Evolutionary conservation across 2,797 vertebrate species (phyloP).

Genomic region (Florisuga fusca): DNA sequence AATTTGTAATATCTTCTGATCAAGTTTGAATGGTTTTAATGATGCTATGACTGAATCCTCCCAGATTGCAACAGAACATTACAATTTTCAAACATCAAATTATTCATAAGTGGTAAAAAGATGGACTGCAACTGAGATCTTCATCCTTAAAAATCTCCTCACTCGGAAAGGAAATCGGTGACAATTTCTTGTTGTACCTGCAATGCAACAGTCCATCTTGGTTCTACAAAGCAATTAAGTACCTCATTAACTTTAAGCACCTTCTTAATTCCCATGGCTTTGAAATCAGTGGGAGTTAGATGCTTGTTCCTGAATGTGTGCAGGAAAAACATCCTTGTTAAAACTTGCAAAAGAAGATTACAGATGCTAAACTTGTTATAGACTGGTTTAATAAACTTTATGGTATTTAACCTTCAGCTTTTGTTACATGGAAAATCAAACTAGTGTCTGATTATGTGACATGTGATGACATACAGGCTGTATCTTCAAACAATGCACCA

Average conservation of each 20-base stretch:
- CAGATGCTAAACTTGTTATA: not conserved
- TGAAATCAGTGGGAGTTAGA: slow-evolving; percentile 49
- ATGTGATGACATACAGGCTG: fast-evolving
- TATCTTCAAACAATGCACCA: not conserved
- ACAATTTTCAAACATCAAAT: not conserved
- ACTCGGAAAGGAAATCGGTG: not conserved
- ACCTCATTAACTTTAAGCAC: slow-evolving; percentile 67
- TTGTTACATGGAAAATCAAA: not conserved
- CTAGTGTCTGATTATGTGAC: not conserved
- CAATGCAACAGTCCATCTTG: slow-evolving; percentile 37
- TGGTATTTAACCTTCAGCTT: not conserved
- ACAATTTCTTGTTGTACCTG: not conserved
- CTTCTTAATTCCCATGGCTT: slow-evolving; percentile 57
- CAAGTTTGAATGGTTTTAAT: not conserved
- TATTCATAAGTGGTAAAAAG: not conserved
- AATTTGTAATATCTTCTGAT: not conserved
- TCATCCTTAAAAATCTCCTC: not conserved
- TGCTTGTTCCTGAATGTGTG: slow-evolving; percentile 18
- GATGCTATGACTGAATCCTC: not conserved
- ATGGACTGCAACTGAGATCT: not conserved
- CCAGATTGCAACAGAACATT: not conserved
- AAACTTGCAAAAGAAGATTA: not conserved
- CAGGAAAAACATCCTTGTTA: slow-evolving; percentile 1
- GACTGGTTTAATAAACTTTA: slow-evolving; percentile 7
- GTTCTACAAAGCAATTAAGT: slow-evolving; percentile 63